Base-by-base conservation (phyloP, 1,140 invertebrate species). In the Pogonognathellus flavescens region DNA sequence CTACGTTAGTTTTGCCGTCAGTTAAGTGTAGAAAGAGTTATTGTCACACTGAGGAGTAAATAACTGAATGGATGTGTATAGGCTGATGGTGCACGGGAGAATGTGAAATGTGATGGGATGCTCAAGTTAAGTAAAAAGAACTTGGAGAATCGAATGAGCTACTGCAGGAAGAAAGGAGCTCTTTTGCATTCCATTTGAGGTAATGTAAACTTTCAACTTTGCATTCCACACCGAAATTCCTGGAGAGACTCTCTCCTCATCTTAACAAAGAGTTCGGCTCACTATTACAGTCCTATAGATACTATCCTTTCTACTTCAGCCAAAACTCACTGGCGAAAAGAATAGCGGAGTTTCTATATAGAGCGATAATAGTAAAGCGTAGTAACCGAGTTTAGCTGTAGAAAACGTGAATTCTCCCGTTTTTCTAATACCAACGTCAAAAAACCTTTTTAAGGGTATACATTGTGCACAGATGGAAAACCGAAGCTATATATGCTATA, bases 131-230 rank as follows among this genome's bases (percentile, higher is more conserved):
- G 80, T 49, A 76, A 76, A 81, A 81, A 41, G 76, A 76, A 81
- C 9, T 9, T 53, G 53, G 53, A 41, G 80, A 57, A 59, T 55
- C 14, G 50, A 81, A 81, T 53, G 50, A 81, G 80, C 41, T 81
- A 81, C 25, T 13, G 53, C 50, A 53, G 52, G 20, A 81, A 81
- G 80, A 81, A 81, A 81, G 80, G 10, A 53, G 80, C 80, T 81
- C 80, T 57, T 81, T 81, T 57, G 80, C 80, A 81, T 81, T 81
- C 80, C 80, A 81, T 81, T 81, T 81, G 80, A 81, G 80, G 80
- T 57, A 81, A 81, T 57, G 80, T 81, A 81, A 81, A 81, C 80
- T 81, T 81, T 81, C 55, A 53, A 81, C 80, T 81, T 53, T 81
- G 80, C 80, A 81, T 81, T 81, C 80, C 80, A 81, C 55, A 55